Conservation (phyloP, 2,797 vertebrate species). For the Lateolabrax maculatus region DNA sequence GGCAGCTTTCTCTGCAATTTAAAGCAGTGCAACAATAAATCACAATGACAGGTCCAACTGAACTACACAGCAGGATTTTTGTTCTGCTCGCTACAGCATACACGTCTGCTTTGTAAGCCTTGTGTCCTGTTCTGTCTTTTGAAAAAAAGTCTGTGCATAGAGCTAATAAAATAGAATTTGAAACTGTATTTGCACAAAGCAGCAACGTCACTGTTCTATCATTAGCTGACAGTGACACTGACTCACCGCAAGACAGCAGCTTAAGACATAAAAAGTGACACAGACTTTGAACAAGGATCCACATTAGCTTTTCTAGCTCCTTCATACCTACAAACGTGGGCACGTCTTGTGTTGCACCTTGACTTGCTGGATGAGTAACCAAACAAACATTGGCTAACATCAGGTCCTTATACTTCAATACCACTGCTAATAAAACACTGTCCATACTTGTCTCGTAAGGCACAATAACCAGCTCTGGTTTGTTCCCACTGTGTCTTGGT, state of each 20-base stretch:
- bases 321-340: no score
- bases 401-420: background rate
- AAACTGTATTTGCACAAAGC: background rate
- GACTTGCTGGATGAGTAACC: background rate
- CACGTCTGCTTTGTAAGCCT: background rate
- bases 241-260: background rate
- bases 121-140: background rate
- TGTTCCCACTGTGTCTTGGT: no score
- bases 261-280: background rate
- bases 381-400: background rate
- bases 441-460: background rate
- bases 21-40: slow-evolving; percentile 29
- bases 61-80: slow-evolving; percentile 4
- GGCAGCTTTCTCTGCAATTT: slow-evolving; percentile 8
- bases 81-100: background rate
- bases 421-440: background rate
- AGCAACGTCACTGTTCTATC: background rate
- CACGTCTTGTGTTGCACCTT: background rate
- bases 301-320: background rate
- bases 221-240: background rate
- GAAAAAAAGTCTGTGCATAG: background rate
- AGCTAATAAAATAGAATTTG: background rate
- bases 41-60: slow-evolving; percentile 9
- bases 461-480: no score
- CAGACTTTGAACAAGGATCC: background rate